Percentiles rank a stretch among this genome's conserved stretches.
phyloP scores from a whole-genome alignment of 2,797 vertebrate species.

The Squalus acanthias region DNA sequence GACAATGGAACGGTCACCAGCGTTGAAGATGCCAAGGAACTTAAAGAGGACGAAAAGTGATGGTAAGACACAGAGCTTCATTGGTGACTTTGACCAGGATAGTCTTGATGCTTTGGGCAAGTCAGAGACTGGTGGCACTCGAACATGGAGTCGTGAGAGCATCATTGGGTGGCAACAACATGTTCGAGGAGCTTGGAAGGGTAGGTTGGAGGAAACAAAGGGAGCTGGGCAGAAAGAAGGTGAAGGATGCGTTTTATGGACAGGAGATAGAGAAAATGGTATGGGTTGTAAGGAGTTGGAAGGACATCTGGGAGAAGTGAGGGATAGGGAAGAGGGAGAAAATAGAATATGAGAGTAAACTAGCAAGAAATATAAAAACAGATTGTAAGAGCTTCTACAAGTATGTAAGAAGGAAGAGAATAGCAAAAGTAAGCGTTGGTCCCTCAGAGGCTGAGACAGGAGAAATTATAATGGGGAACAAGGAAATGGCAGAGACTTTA shows the following conservation, averaged over 20 bases:
- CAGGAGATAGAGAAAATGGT: neutral
- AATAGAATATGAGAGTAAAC: no score
- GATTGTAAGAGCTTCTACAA: no score
- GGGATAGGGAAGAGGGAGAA: no score
- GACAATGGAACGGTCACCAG: neutral
- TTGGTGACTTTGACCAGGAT: neutral
- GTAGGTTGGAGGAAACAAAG: neutral
- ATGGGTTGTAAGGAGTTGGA: neutral
- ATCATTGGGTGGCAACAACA: neutral
- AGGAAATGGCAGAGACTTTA: no score
- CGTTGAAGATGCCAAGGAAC: neutral
- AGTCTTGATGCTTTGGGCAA: neutral
- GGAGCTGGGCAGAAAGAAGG: neutral
- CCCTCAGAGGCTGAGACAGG: no score
- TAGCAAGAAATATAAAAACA: no score
- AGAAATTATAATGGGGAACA: no score
- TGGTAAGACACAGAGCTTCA: no score
- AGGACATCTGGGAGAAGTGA: neutral
- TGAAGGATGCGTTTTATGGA: neutral
- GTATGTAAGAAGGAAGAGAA: no score
- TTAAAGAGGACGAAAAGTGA: neutral
- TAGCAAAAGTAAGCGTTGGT: no score
- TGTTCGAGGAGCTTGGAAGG: neutral
- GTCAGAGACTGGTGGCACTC: neutral
- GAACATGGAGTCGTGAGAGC: neutral